Evolutionary conservation across 2,888 invertebrate genomes (phyloP), one percentile per base, ranked within the genome.

Genomic region (Lathronympha strigana): DNA sequence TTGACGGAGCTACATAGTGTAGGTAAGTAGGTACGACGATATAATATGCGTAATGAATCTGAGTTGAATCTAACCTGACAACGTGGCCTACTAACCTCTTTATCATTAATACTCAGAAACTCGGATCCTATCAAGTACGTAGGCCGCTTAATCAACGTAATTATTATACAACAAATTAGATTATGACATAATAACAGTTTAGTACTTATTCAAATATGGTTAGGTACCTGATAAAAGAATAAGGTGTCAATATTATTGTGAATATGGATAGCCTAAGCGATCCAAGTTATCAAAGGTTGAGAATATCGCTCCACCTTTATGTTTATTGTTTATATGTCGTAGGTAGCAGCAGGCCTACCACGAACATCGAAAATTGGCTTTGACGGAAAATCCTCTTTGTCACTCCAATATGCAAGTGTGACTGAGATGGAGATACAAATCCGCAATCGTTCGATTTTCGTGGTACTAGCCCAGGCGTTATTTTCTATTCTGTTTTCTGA

Each of bases 81-180:
- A 69, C 69, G 55, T 84, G 80, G 71, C 81, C 86, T 79, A 84
- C 79, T 88, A 78, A 86, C 87, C 86, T 81, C 77, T 77, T 79
- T 83, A 81, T 81, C 79, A 66, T 64, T 63, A 28, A 51, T 57
- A 61, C 36, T 43, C 51, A 51, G 51, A 54, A 21, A 53, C 61
- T 66, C 38, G 47, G 38, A 17, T 9, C 23, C 53, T 53, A 64
- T 58, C 40, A 33, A 23, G 33, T 36, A 17, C 8, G 9, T 31
- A 28, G 5, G 51, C 15, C 19, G 40, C 19, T 25, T 38, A 17
- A 13, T 28, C 15, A 50, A 15, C 43, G 13, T 38, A 11, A 28
- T 28, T 25, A 50, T 9, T 11, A 25, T n/a, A n/a, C 28, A 51
- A 25, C 36, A 49, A 36, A 38, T 38, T 21, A 21, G 33, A 19